phyloP scores from a whole-genome alignment of 2,888 invertebrate species.

The Drosophila dives region DNA sequence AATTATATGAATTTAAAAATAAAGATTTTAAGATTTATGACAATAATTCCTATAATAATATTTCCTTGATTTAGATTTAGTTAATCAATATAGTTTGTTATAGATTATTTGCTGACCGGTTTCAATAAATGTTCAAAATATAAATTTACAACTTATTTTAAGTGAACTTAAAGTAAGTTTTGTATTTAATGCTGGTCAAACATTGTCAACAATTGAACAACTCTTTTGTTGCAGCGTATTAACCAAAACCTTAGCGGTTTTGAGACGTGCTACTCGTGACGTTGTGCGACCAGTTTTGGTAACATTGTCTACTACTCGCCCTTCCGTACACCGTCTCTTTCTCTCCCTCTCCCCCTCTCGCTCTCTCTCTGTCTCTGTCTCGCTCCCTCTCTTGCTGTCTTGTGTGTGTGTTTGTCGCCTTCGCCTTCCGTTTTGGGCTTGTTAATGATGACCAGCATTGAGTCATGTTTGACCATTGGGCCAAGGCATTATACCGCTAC shows the following conservation, averaged over 20 bases:
- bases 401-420: constrained; percentile 37
- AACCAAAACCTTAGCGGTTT: constrained; percentile 23
- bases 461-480: constrained; percentile 65
- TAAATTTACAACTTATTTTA: neutral
- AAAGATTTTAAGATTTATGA: neutral
- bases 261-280: constrained; percentile 50
- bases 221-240: constrained; percentile 48
- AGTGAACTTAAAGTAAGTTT: neutral
- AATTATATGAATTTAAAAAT: neutral
- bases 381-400: constrained; percentile 13
- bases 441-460: constrained; percentile 71
- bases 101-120: neutral
- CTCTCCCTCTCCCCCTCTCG: constrained; percentile 12
- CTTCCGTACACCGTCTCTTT: constrained; percentile 14
- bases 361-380: neutral
- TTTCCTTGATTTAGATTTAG: neutral
- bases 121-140: neutral
- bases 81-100: neutral
- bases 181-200: neutral
- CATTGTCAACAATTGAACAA: too few species aligned
- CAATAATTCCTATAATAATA: neutral
- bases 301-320: constrained; percentile 45
- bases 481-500: constrained; percentile 70
- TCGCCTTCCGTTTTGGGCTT: constrained; percentile 56
- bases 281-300: constrained; percentile 71